phyloP scores from a whole-genome alignment of 2,797 vertebrate genomes.

The Aselliscus stoliczkanus region DNA sequence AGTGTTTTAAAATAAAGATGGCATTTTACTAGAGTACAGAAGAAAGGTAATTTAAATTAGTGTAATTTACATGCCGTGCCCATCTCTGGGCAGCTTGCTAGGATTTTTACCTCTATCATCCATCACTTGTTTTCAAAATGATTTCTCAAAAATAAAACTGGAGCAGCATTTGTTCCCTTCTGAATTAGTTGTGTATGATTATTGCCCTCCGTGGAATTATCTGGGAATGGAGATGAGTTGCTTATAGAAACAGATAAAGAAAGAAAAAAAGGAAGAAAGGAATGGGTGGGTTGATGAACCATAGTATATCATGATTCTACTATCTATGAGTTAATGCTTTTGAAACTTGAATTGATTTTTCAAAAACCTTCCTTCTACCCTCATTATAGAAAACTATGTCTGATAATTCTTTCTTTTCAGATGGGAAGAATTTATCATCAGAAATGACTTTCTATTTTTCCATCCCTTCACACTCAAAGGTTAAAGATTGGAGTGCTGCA shows the following conservation, averaged over 20 bases:
- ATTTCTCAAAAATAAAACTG: conserved; percentile 47
- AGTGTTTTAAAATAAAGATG: conserved; percentile 56
- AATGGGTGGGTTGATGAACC: too few relatives aligned
- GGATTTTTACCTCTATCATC: background rate
- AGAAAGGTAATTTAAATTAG: conserved; percentile 60
- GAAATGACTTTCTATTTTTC: background rate
- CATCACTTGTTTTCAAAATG: conserved; percentile 57
- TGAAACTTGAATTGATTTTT: conserved; percentile 4
- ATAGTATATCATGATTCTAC: background rate
- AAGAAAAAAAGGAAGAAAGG: background rate
- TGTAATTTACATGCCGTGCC: conserved; percentile 43
- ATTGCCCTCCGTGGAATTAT: conserved; percentile 20
- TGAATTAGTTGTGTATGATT: conserved; percentile 1
- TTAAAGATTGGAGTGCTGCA: background rate
- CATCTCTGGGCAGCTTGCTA: conserved; percentile 44
- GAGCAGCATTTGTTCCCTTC: conserved; percentile 13
- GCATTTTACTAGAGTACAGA: conserved; percentile 39
- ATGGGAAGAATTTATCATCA: background rate
- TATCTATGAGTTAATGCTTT: background rate
- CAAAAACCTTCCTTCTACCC: background rate
- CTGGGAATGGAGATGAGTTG: background rate
- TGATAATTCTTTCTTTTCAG: conserved; percentile 3
- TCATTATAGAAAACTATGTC: background rate
- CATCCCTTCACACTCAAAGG: background rate
- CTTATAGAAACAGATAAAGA: conserved; percentile 18